These are phyloP conservation scores for Calliphora vicina DNA, from an alignment of 1,140 invertebrate genomes.

Conservation along the genomic window DNA sequence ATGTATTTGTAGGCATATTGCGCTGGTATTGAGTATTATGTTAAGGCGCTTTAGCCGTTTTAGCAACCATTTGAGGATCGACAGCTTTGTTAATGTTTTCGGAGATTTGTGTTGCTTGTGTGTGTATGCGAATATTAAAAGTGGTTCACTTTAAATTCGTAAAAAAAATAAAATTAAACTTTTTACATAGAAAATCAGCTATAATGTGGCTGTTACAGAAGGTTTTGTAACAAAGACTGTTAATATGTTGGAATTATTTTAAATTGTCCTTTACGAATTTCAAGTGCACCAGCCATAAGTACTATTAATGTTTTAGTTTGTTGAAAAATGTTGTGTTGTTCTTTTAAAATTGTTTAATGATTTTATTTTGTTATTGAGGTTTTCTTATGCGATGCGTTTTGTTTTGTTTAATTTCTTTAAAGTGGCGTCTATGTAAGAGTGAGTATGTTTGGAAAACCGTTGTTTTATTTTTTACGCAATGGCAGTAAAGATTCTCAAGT, in stretches of 20 bases:
- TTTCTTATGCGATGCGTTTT: background rate
- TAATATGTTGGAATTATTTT: too few species aligned
- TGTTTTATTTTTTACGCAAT: constrained; percentile 26
- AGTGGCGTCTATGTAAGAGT: constrained; percentile 23
- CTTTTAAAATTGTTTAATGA: constrained; percentile 17
- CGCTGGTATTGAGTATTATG: background rate
- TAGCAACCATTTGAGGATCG: constrained; percentile 14
- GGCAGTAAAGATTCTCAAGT: background rate
- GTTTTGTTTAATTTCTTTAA: constrained; percentile 20
- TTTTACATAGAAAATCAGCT: too few species aligned
- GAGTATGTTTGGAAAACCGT: constrained; percentile 30
- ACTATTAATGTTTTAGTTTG: background rate
- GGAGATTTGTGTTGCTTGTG: background rate
- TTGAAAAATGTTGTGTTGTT: constrained; percentile 1
- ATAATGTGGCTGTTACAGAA: too few species aligned
- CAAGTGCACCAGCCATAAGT: background rate
- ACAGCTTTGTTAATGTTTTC: constrained; percentile 22
- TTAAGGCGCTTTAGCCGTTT: constrained; percentile 1
- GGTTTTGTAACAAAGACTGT: too few species aligned
- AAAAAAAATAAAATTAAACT: too few species aligned
- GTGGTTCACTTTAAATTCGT: background rate
- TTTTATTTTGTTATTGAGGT: background rate
- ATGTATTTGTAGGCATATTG: background rate
- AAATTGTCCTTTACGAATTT: background rate
- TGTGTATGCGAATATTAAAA: background rate